Base-by-base conservation (phyloP, 2,113 vertebrate species). In the Urocolius indicus region DNA sequence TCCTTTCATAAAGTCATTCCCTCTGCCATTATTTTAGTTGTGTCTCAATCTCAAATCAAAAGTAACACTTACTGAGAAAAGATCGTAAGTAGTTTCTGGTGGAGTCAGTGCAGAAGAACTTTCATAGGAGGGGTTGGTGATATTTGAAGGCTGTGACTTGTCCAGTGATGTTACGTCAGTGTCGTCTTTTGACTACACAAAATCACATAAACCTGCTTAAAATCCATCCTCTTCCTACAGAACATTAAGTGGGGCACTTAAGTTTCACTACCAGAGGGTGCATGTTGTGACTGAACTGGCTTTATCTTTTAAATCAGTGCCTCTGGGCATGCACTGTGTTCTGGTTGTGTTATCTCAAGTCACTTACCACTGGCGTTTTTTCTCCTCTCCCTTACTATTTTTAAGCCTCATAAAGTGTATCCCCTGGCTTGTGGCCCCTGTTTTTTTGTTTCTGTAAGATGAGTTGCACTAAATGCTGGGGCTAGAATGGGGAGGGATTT, bases 91-190 rank as follows among this genome's bases (percentile, higher is more conserved):
- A 27, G 94, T 82, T 45, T 97, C 97, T 15, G 93, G 71, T 72
- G 93, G 75, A 77, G 87, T 23, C 16, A 68, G 32, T 0, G 78
- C 41, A 8, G 94, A 48, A 16, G 89, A 54, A n/a, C 74, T 97
- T 86, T 98, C 97, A 2, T 98, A 98, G 32, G 96, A 87, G 32
- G 98, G 98, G 76, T 98, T 98, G 6, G 95, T 85, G 92, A 98
- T 95, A 16, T 95, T 98, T 94, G 97, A 91, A 18, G 96, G 91
- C 46, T 38, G 95, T 45, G 96, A 38, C 41, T 96, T 97, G 77
- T 97, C 96, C 27, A 98, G 83, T 18, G 95, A 66, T 0, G 92
- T 63, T 18, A 90, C 87, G 0, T 95, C 72, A 18, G 94, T 84
- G 26, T 98, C 98, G 58, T 98, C 97, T 80, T 97, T 97, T 10